Evolutionary conservation across 2,113 vertebrate species (phyloP).

Genomic region (Anhinga anhinga): DNA sequence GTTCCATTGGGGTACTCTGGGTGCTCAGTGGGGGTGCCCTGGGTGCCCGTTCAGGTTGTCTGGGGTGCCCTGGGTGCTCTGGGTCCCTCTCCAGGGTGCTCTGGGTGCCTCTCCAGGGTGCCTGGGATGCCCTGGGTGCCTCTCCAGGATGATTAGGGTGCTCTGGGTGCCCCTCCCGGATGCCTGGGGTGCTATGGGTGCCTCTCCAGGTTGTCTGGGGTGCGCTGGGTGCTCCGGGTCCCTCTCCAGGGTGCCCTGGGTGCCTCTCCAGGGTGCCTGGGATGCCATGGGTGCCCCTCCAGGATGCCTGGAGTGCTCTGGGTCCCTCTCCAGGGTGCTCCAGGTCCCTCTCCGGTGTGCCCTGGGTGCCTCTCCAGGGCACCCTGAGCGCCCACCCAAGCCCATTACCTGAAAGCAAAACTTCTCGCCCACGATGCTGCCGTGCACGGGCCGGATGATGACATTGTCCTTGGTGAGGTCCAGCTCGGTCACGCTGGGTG

Average conservation of each 20-base stretch:
- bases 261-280: neutral
- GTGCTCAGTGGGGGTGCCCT: too few species aligned
- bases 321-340: too few species aligned
- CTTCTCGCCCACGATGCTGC: constrained; percentile 88
- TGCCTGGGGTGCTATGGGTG: too few species aligned
- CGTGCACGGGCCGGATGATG: constrained; percentile 85
- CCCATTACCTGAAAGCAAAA: constrained; percentile 89
- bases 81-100: neutral
- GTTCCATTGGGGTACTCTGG: neutral
- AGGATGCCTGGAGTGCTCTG: too few species aligned
- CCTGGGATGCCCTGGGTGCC: neutral
- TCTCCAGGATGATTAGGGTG: too few species aligned
- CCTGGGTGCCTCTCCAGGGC: too few species aligned
- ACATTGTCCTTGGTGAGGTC: constrained; percentile 84
- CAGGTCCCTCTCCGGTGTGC: too few species aligned
- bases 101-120: neutral
- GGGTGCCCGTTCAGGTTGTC: neutral
- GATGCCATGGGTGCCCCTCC: too few species aligned
- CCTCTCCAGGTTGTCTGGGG: fast-evolving
- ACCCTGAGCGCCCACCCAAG: neutral
- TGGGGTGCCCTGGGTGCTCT: too few species aligned
- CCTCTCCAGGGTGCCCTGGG: neutral
- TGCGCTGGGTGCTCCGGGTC: neutral
- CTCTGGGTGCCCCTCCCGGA: neutral
- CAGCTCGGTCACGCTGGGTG: constrained; percentile 73